Conservation (phyloP, 2,888 invertebrate species). For the Dione vanillae region DNA sequence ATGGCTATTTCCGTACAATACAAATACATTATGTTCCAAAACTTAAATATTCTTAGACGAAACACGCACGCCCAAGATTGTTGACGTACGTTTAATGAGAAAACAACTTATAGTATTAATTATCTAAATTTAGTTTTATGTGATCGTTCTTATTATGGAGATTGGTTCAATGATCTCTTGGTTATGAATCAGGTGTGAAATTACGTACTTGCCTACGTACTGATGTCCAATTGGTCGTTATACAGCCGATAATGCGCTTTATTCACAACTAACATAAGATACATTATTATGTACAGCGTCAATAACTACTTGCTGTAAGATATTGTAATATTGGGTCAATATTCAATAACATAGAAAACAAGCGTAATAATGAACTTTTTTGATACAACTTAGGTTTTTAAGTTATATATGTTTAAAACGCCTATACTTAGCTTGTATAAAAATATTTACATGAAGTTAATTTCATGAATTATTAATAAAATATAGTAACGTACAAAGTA, state of each 20-base stretch:
- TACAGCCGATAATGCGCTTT: constrained; percentile 26
- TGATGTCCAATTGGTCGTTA: constrained; percentile 20
- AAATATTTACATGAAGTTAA: neutral
- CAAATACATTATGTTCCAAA: neutral
- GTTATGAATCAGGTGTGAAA: constrained; percentile 48
- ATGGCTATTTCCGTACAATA: neutral
- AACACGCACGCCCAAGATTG: constrained; percentile 7
- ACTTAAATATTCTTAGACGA: neutral
- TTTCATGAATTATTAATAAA: neutral
- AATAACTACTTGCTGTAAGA: constrained; percentile 34
- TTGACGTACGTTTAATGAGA: constrained; percentile 11
- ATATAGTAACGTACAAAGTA: neutral
- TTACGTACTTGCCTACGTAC: constrained; percentile 44
- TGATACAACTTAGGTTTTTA: constrained; percentile 4
- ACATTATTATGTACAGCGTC: neutral
- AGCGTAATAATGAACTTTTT: constrained; percentile 32
- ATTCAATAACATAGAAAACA: constrained; percentile 37
- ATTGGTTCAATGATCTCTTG: constrained; percentile 45
- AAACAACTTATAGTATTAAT: constrained; percentile 34
- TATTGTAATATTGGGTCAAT: constrained; percentile 43
- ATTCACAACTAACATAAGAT: neutral
- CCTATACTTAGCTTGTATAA: neutral
- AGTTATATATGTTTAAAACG: constrained; percentile 12
- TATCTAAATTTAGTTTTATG: constrained; percentile 39
- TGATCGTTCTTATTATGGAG: constrained; percentile 42